These are phyloP conservation scores for Atlantisia rogersi DNA, from an alignment of 2,113 vertebrate species.

Conservation along the genomic window DNA sequence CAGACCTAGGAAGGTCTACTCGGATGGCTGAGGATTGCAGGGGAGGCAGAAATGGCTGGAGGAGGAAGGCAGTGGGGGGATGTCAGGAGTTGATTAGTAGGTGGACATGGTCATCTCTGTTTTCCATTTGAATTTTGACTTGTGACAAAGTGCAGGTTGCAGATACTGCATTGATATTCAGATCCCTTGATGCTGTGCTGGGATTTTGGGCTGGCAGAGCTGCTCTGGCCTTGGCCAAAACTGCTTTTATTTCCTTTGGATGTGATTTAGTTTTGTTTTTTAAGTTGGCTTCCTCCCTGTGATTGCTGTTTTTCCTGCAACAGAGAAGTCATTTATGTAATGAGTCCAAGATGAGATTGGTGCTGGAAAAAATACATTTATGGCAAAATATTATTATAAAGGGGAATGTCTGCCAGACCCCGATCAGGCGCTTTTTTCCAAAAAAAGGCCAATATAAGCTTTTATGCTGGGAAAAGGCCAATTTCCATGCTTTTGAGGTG, in stretches of 20 bases:
- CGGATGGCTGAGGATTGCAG: not conserved
- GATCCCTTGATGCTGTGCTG: fast-evolving
- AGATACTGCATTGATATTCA: fast-evolving
- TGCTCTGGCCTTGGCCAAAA: not conserved
- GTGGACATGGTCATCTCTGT: not conserved
- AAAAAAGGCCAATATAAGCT: not conserved
- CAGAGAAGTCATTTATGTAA: not conserved
- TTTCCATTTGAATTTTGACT: not conserved
- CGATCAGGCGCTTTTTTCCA: not conserved
- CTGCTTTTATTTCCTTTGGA: not conserved
- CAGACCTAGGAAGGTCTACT: not conserved
- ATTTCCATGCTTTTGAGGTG: not conserved
- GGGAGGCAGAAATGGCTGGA: fast-evolving
- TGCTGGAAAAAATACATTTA: not conserved
- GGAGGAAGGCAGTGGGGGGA: fast-evolving
- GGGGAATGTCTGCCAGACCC: fast-evolving
- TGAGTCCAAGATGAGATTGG: not conserved
- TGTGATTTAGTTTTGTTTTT: not conserved
- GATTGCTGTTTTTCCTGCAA: not conserved
- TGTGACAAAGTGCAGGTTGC: fast-evolving
- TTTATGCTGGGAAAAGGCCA: not conserved
- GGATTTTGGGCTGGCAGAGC: not conserved
- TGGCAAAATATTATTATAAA: not conserved
- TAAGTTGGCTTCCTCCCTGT: not conserved
- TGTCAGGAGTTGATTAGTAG: not conserved